Evolutionary conservation across 2,797 vertebrate species (phyloP).

Genomic region (Antrozous pallidus): DNA sequence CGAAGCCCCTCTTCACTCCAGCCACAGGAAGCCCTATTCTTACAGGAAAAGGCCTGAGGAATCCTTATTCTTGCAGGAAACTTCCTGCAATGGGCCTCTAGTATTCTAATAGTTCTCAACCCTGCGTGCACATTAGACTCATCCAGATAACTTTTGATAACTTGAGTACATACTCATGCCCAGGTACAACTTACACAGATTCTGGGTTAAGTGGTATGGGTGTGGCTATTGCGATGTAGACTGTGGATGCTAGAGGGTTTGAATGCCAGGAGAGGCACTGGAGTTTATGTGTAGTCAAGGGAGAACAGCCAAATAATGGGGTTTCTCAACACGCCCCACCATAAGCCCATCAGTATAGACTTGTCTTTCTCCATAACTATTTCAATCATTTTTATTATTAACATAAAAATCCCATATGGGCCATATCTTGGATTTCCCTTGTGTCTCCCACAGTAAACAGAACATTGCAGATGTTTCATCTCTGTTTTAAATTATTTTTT

Average conservation of each 20-base stretch:
- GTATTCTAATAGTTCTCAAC: background rate
- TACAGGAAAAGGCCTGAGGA: too few species aligned
- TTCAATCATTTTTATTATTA: background rate
- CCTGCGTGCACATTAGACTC: background rate
- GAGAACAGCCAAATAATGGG: background rate
- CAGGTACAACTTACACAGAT: background rate
- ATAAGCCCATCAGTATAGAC: background rate
- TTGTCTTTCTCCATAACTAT: background rate
- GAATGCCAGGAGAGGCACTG: background rate
- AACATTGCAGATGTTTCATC: background rate
- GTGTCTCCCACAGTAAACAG: background rate
- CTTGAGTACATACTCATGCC: background rate
- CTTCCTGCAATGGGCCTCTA: too few species aligned
- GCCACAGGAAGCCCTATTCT: too few species aligned
- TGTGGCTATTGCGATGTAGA: background rate
- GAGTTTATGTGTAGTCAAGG: background rate
- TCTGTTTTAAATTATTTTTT: constrained; percentile 15
- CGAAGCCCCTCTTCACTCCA: too few species aligned
- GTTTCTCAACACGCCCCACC: background rate
- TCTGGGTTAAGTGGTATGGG: background rate
- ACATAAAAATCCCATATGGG: background rate
- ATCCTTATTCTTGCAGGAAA: too few species aligned
- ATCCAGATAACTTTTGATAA: background rate
- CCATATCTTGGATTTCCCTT: background rate
- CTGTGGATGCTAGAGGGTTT: background rate